These are phyloP conservation scores for Diadromus collaris DNA, from an alignment of 2,888 invertebrate species.

Conservation along the genomic window DNA sequence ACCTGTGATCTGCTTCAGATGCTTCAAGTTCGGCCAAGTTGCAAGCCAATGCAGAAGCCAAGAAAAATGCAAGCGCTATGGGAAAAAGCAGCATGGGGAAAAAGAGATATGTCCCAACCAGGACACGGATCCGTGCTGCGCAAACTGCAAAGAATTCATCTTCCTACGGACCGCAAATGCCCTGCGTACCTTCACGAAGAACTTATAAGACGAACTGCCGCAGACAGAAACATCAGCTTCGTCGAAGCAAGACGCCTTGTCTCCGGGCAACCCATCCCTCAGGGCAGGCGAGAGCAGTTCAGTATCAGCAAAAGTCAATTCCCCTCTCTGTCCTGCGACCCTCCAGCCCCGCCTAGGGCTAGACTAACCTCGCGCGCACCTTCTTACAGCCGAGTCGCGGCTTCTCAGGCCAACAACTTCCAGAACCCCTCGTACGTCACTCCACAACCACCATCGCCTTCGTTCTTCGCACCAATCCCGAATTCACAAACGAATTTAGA, in stretches of 20 bases:
- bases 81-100: neutral
- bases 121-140: neutral
- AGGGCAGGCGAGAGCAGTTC: too few species aligned
- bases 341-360: neutral
- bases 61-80: neutral
- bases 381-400: neutral
- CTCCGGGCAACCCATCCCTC: neutral
- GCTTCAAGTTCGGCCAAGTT: neutral
- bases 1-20: neutral
- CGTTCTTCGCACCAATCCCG: neutral
- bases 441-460: neutral
- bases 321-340: neutral
- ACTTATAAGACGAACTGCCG: neutral
- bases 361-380: neutral
- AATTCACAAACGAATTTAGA: neutral
- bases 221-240: neutral
- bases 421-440: too few species aligned
- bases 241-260: neutral
- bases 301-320: neutral
- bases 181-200: neutral
- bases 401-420: neutral
- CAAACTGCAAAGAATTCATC: neutral
- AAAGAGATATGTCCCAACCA: neutral
- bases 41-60: slow-evolving; percentile 4
- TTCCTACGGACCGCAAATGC: neutral